Evolutionary conservation across 2,888 invertebrate species (phyloP), one percentile per base, ranked within the genome.

Genomic region (Willowsia nigromaculata): DNA sequence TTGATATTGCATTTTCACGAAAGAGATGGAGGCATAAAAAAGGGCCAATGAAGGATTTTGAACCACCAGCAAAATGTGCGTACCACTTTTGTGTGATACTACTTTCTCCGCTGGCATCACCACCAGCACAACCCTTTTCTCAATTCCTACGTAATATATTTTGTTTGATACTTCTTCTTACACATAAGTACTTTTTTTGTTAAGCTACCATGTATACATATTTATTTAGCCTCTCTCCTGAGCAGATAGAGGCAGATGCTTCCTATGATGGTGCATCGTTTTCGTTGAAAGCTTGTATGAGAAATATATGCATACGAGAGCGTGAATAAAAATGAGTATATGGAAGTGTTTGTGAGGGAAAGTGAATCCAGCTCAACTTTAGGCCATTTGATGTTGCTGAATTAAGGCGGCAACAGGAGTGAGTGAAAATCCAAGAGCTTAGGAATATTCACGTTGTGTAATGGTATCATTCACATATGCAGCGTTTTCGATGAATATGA

Each of bases 1-100:
- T 90, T 88, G 92, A 93, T 93, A 93, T 93, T 93, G 92, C 93
- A 92, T 93, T 93, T 93, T 91, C 90, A 91, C 89, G 91, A 91
- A 88, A 74, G 78, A 56, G 62, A 81, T 40, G 40, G 30, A 91
- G 87, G 86, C 82, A 89, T 85, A 85, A 87, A 86, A 71, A 90
- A 89, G 85, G 81, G 84, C 74, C 82, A 81, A 88, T 76, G 87
- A 88, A 88, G 89, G 89, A 89, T 88, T 89, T 59, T 80, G 74
- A 84, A 74, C 65, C 56, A 83, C 65, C 74, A 90, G 71, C 47
- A 80, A 74, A 56, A 71, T 74, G 71, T 71, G 81, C 37, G 47
- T 47, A 68, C 85, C 74, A 47, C 47, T 74, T 47, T 74, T 74
- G 7, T 43, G 37, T 53, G 25, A 33, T 78, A 78, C 47, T 74